A percentile compares a stretch with the other conserved stretches of the same genome.
Conservation (phyloP, 2,113 vertebrate species). For the Athene cunicularia region DNA sequence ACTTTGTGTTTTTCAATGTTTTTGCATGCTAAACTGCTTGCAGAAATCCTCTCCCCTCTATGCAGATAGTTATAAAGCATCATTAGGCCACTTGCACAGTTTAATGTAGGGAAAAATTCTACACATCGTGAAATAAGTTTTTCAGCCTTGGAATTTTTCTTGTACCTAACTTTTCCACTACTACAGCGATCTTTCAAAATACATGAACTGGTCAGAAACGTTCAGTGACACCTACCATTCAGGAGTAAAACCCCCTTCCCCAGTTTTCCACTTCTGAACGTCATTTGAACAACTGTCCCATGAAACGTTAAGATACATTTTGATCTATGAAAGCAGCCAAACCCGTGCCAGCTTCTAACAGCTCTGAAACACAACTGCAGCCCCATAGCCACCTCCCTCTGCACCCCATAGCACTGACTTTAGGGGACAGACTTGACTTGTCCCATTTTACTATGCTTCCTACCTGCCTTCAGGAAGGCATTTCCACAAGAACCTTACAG, state of each 20-base stretch:
- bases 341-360: rapidly evolving
- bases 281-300: not conserved
- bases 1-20: not conserved
- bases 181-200: not conserved
- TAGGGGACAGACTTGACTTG: not conserved
- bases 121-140: not conserved
- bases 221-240: not conserved
- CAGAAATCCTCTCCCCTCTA: not conserved
- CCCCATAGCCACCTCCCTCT: not conserved
- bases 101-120: not conserved
- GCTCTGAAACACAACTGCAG: not conserved
- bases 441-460: not conserved
- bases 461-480: not conserved
- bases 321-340: not conserved
- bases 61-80: not conserved
- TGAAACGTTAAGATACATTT: not conserved
- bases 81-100: not conserved
- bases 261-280: not conserved
- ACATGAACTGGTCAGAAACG: rapidly evolving
- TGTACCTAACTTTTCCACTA: not conserved
- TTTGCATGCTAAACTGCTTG: not conserved
- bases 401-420: not conserved
- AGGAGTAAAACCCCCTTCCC: not conserved
- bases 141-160: not conserved
- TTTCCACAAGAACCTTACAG: not conserved